Evolutionary conservation across 2,113 vertebrate species (phyloP).

Genomic region (Thamnophis sirtalis): DNA sequence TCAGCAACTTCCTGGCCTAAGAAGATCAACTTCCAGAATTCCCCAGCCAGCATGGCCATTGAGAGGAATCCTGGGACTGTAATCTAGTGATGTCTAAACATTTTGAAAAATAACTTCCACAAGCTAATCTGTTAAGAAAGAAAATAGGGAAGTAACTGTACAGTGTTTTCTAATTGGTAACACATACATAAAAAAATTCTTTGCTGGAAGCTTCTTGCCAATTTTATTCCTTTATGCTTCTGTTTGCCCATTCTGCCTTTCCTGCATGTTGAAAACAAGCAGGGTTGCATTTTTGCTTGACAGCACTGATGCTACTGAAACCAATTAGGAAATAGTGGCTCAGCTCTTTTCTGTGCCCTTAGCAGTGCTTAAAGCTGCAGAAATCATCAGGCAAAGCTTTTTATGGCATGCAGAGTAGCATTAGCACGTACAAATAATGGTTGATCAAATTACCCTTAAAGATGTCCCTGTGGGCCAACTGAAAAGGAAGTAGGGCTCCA

Average conservation of each 20-base stretch:
- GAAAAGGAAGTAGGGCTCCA: background rate
- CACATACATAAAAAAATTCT: background rate
- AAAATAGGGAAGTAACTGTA: background rate
- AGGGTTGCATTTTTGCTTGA: background rate
- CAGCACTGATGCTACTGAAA: background rate
- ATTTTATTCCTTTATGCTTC: background rate
- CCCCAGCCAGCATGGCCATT: background rate
- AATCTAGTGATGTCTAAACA: background rate
- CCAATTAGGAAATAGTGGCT: too few species aligned
- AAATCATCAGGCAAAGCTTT: background rate
- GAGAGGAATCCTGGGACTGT: background rate
- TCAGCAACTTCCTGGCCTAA: background rate
- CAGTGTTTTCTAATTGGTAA: background rate
- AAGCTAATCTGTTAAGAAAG: background rate
- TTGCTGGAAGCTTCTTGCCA: background rate
- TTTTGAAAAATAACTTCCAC: background rate
- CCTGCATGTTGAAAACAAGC: background rate
- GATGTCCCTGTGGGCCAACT: background rate
- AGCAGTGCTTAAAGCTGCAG: background rate
- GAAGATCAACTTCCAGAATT: background rate
- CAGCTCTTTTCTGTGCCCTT: background rate
- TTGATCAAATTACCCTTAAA: background rate
- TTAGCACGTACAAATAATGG: background rate
- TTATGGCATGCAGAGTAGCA: background rate
- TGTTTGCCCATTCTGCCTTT: background rate